Base-by-base conservation (phyloP, 2,797 vertebrate genomes). In the Tenualosa ilisha region DNA sequence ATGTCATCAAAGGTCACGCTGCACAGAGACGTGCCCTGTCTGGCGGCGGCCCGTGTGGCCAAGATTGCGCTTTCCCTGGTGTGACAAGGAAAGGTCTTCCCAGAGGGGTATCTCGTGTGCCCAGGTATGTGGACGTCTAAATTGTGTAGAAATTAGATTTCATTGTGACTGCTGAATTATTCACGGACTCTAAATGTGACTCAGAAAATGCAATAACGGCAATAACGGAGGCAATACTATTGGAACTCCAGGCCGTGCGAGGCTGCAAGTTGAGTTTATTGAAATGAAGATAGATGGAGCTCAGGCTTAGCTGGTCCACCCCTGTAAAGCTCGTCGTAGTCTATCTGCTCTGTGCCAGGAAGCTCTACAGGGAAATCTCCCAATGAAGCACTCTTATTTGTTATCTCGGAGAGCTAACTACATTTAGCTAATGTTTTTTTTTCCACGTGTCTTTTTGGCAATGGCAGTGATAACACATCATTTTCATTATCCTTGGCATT, bases 401-500 rank as follows among this genome's bases (percentile, higher is more conserved):
- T 43, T 22, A 79, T 43, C 72, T 37, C 37, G 7, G 20, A 79
- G 72, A 79, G 17, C 72, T 79, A 79, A 79, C 72, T 20, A 79
- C 72, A 79, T 46, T 79, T 79, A 79, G 72, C 72, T 79, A 79
- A 79, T 79, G 72, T 46, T 46, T 8, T 79, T 79, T 79, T 79
- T 24, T 24, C 6, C 3, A 56, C 6, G 59, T 24, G 59, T 9
- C 6, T 1, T 59, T 31, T 40, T 75, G 68, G 68, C 68, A 75
- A 13, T 37, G 31, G 13, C 37, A 13, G 46, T 85, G 83, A 85
- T 87, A 85, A 83, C 81, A 84, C 61, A 81, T 86, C 12, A 84
- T 86, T 86, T 81, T 37, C 72, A 88, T 84, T 11, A 68, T 88
- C 87, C 84, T 26, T 83, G 86, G 37, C 72, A 79, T 79, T 43